phyloP scores from a whole-genome alignment of 92 coral and sea anemone species.

The Metridium senile region DNA sequence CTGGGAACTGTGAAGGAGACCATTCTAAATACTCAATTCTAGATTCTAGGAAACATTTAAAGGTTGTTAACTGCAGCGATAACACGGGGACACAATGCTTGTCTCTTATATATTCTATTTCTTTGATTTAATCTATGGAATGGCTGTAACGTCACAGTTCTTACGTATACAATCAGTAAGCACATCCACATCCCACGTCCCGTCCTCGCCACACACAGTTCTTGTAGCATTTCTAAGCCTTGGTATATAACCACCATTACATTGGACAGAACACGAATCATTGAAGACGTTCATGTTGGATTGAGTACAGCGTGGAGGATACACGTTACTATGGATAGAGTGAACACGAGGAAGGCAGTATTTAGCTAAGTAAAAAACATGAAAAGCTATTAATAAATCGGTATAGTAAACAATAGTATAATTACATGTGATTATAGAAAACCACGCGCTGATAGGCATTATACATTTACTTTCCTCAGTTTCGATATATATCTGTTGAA shows the following conservation, averaged over 20 bases:
- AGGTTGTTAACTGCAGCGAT: too few relatives aligned
- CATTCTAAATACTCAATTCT: too few relatives aligned
- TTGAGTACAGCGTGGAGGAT: slow-evolving; percentile 46
- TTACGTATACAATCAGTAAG: slow-evolving; percentile 47
- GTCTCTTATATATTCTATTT: too few relatives aligned
- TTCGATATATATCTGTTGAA: not conserved
- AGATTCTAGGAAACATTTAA: too few relatives aligned
- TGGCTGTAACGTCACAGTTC: not conserved
- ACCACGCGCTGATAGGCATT: too few relatives aligned
- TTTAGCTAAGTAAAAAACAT: slow-evolving; percentile 23
- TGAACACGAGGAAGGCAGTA: slow-evolving; percentile 42
- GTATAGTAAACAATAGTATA: not conserved
- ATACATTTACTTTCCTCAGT: not conserved
- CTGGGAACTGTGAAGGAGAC: too few relatives aligned
- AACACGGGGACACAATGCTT: too few relatives aligned
- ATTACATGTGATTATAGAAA: too few relatives aligned
- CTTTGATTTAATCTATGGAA: too few relatives aligned
- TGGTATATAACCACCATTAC: slow-evolving; percentile 51
- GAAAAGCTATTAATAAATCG: not conserved
- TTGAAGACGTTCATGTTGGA: slow-evolving; percentile 32
- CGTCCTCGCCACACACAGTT: slow-evolving; percentile 35
- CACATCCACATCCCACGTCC: slow-evolving; percentile 37
- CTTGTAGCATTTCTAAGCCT: slow-evolving; percentile 22
- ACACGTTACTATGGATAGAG: slow-evolving; percentile 18
- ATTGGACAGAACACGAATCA: slow-evolving; percentile 46